Evolutionary conservation across 2,888 invertebrate species (phyloP), one percentile per base, ranked within the genome.

Genomic region (Sphinx pinastri): DNA sequence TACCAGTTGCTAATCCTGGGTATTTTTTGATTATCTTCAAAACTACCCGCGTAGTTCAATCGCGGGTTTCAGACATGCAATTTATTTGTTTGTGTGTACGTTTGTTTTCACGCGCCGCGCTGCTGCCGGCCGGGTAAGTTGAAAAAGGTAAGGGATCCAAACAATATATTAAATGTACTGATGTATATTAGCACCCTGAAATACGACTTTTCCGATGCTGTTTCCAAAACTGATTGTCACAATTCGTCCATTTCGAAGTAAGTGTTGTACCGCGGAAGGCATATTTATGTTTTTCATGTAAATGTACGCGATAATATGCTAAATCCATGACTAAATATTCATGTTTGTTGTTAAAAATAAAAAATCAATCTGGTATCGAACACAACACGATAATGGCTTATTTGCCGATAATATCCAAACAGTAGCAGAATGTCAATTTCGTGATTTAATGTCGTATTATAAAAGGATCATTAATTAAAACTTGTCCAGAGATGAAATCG

Each of bases 41-140:
- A 38, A 38, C 38, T 38, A 38, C 38, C 19, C 19, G 55, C n/a
- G n/a, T n/a, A 16, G 55, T 55, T 19, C 8, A 16, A 16, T 16
- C 11, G 4, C 19, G 55, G n/a, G 6, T 16, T 16, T 3, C 19
- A 19, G n/a, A 55, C 19, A 55, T 16, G 19, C 19, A 55, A 55
- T 55, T 55, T 11, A 55, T 55, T 55, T 54, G 54, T 38, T 54
- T 55, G 55, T 55, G 55, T 55, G 55, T 55, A 55, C n/a, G 11
- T 55, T 55, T 55, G 55, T 55, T 55, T 55, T 55, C 55, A 55
- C 55, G 55, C 55, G 55, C 54, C 55, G 55, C 55, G 55, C 55
- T 55, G 55, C 55, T 55, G 55, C 55, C 55, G 55, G 16, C 55
- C 55, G n/a, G 16, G 55, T 55, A 19, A 55, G 55, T 55, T 16